phyloP scores from a whole-genome alignment of 1,140 invertebrate genomes.

The Carposina sasakii region DNA sequence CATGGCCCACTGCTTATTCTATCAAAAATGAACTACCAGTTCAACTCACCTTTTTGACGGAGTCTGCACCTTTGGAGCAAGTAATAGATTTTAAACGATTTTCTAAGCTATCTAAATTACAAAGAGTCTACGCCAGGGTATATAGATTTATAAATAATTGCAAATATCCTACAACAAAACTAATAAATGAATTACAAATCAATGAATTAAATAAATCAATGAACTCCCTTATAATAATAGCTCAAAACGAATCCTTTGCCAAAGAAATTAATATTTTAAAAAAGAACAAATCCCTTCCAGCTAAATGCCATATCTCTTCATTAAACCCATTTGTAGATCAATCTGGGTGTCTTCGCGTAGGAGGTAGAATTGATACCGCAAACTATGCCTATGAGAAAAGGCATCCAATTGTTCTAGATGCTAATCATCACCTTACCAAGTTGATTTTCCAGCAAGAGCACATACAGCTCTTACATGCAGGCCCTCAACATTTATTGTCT shows the following conservation, averaged over 20 bases:
- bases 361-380: neutral
- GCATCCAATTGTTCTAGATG: neutral
- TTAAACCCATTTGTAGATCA: neutral
- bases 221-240: neutral
- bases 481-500: neutral
- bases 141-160: too few species aligned
- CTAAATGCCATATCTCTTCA: neutral
- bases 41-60: too few species aligned
- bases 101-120: too few species aligned
- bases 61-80: too few species aligned
- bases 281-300: neutral
- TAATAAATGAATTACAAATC: too few species aligned
- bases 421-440: neutral
- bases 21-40: too few species aligned
- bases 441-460: neutral
- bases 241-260: slow-evolving; percentile 2
- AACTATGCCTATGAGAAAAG: neutral
- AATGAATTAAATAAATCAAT: neutral
- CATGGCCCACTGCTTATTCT: neutral
- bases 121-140: too few species aligned
- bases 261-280: neutral
- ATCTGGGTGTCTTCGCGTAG: neutral
- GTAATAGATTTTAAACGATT: too few species aligned
- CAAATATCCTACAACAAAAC: too few species aligned
- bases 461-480: neutral